Evolutionary conservation across 2,888 invertebrate genomes (phyloP).

Genomic region (Myathropa florea): DNA sequence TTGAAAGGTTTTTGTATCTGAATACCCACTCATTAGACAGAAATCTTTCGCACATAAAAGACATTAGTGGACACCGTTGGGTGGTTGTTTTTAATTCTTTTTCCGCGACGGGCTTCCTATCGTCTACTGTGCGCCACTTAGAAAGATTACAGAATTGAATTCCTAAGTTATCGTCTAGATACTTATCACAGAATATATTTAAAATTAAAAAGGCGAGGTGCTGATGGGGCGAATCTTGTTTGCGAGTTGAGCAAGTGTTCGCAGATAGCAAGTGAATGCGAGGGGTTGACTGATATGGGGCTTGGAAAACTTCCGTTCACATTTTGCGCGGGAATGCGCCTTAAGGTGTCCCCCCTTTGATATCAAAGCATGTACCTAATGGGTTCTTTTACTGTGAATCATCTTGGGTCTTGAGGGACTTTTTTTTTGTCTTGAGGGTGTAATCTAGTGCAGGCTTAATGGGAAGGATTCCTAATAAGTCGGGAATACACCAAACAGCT

Average conservation of each 20-base stretch:
- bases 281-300: not conserved
- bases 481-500: too few relatives aligned
- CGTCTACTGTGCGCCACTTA: not conserved
- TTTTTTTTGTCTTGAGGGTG: too few relatives aligned
- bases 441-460: too few relatives aligned
- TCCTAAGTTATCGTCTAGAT: not conserved
- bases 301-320: not conserved
- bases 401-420: too few relatives aligned
- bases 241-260: not conserved
- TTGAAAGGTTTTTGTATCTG: not conserved
- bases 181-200: not conserved
- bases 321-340: not conserved
- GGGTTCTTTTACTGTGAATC: too few relatives aligned
- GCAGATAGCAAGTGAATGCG: not conserved
- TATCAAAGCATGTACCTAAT: too few relatives aligned
- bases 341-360: not conserved
- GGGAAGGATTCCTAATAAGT: too few relatives aligned
- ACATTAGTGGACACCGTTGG: not conserved
- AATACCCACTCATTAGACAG: not conserved
- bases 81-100: not conserved
- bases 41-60: not conserved
- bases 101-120: not conserved
- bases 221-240: not conserved
- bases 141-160: not conserved
- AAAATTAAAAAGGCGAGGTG: not conserved